Evolutionary conservation across 2,888 invertebrate species (phyloP).

Genomic region (Eurois occulta): DNA sequence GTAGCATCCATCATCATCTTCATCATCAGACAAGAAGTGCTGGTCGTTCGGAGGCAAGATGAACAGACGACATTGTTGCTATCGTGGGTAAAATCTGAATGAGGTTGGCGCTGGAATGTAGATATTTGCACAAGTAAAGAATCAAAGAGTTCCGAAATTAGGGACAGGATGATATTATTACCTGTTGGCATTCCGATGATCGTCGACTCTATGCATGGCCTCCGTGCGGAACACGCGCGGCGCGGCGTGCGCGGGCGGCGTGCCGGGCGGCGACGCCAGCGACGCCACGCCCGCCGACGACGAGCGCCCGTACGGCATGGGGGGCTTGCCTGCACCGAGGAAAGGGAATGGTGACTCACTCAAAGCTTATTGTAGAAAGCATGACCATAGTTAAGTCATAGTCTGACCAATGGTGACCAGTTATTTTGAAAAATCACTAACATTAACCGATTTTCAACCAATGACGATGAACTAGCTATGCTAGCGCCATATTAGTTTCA

Average conservation of each 20-base stretch:
- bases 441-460: too few relatives aligned
- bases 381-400: neutral
- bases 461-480: too few relatives aligned
- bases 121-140: neutral
- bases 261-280: slow-evolving; percentile 80
- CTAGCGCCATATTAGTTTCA: too few relatives aligned
- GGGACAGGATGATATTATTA: slow-evolving; percentile 47
- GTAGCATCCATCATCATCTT: too few relatives aligned
- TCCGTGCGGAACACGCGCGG: slow-evolving; percentile 86
- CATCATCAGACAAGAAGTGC: too few relatives aligned
- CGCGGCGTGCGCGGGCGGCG: slow-evolving; percentile 76
- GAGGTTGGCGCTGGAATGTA: too few relatives aligned
- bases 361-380: neutral
- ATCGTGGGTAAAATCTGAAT: too few relatives aligned
- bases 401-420: too few relatives aligned
- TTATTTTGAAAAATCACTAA: too few relatives aligned
- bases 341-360: neutral
- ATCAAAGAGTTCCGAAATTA: neutral
- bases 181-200: slow-evolving; percentile 83
- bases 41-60: too few relatives aligned
- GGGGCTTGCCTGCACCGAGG: slow-evolving; percentile 90
- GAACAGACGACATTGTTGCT: too few relatives aligned
- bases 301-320: slow-evolving; percentile 92
- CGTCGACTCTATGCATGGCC: slow-evolving; percentile 87
- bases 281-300: slow-evolving; percentile 89